Evolutionary conservation across 2,888 invertebrate species (phyloP).

Genomic region (Notocelia uddmanniana): DNA sequence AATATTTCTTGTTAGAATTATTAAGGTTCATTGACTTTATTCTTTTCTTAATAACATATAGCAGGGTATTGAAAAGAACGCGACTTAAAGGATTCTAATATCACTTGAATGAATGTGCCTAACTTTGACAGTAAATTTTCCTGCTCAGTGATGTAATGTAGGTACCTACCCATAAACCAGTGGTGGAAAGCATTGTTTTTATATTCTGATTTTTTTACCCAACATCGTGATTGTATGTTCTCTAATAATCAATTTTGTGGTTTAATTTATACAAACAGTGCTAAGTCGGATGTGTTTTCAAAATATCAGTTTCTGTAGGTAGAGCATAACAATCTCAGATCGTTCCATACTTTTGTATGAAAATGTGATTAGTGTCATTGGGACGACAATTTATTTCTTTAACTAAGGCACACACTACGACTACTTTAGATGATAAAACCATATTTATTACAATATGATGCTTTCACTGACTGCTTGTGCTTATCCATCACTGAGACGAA

Average conservation of each 20-base stretch:
- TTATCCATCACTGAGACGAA: not conserved
- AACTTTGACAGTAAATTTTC: not conserved
- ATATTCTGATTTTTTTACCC: too few relatives aligned
- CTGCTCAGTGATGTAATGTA: not conserved
- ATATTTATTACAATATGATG: not conserved
- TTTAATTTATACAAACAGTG: too few relatives aligned
- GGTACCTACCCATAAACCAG: too few relatives aligned
- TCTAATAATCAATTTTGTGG: too few relatives aligned
- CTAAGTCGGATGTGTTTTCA: too few relatives aligned
- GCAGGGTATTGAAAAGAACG: conserved; percentile 10
- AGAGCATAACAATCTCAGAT: too few relatives aligned
- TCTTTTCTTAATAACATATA: not conserved
- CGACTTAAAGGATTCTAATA: conserved; percentile 11
- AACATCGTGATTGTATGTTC: too few relatives aligned
- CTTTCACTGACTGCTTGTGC: not conserved
- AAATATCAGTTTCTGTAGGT: too few relatives aligned
- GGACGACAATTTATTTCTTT: not conserved
- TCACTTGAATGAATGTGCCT: conserved; percentile 7
- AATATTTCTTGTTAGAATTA: conserved; percentile 19
- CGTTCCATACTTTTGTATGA: too few relatives aligned
- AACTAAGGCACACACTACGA: not conserved
- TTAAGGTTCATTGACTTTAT: conserved; percentile 13
- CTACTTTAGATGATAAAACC: not conserved
- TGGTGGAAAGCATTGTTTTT: too few relatives aligned
- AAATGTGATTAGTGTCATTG: too few relatives aligned